Evolutionary conservation across 1,140 invertebrate species (phyloP), one percentile per base, ranked within the genome.

Genomic region (Aporrectodea caliginosa): DNA sequence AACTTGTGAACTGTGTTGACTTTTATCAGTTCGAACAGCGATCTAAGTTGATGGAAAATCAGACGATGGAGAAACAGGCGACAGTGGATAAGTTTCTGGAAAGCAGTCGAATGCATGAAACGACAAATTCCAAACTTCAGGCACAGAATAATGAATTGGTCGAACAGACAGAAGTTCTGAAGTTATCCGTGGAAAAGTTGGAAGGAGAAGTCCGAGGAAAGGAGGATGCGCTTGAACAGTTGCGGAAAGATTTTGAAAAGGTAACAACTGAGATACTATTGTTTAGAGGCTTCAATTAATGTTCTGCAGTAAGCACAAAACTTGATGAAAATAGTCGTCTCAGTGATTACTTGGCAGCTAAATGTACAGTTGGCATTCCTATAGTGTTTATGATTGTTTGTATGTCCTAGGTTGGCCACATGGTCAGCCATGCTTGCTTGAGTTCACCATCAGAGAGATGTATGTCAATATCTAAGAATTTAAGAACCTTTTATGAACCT

Each of bases 191-290:
- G 43, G 68, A 77, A 33, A 35, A 83, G 58, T 58, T 81, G 43
- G 30, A 30, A 6, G 77, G 16, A 72, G 79, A n/a, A 29, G 35
- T 83, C n/a, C 6, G 22, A 22, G 43, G 22, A 75, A 33, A 75
- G 43, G 73, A 43, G 43, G 31, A 2, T 1, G 81, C 81, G 27
- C 35, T 82, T 35, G 77, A 58, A 68, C 69, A 84, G 43, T 33
- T 84, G n/a, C 75, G 74, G 31, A 80, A 84, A 70, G 78, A 84
- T 43, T 79, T 79, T 29, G 69, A 82, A 16, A 77, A 81, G 72
- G 73, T 84, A 29, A 69, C 16, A 30, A 73, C 43, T 33, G 33
- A 72, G 29, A 72, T 32, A 6, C 71, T 32, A 72, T 33, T n/a
- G n/a, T n/a, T n/a, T n/a, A n/a, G n/a, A n/a, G n/a, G n/a, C n/a